Evolutionary conservation across 1,140 invertebrate species (phyloP).

Genomic region (Ctenoplectra terminalis): DNA sequence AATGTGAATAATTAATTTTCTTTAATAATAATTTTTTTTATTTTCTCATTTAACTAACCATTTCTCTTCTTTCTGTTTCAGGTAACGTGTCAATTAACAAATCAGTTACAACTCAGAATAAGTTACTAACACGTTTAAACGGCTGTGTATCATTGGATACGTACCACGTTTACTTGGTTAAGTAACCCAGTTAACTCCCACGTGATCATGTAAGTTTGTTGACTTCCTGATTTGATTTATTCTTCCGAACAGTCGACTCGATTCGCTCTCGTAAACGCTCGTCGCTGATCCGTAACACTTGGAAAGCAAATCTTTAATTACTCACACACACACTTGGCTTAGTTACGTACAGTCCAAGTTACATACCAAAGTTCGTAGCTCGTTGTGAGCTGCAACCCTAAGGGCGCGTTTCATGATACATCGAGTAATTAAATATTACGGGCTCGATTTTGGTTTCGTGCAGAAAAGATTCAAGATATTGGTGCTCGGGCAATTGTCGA

Average conservation of each 20-base stretch:
- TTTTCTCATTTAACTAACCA: neutral
- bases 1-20: neutral
- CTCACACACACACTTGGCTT: neutral
- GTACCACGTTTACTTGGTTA: neutral
- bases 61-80: neutral
- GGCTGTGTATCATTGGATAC: neutral
- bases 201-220: conserved; percentile 11
- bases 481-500: no score
- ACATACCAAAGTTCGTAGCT: conserved; percentile 26
- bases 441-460: neutral
- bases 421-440: neutral
- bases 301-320: conserved; percentile 13
- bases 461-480: no score
- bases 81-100: neutral
- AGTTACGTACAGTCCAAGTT: neutral
- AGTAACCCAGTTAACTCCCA: neutral
- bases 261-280: neutral
- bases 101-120: no score
- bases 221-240: conserved; percentile 17
- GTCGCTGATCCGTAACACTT: neutral
- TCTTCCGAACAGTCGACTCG: neutral
- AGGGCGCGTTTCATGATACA: neutral
- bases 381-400: neutral
- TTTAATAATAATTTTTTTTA: neutral
- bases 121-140: neutral